Evolutionary conservation across 2,888 invertebrate genomes (phyloP), one percentile per base, ranked within the genome.

Genomic region (Machimus atricapillus): DNA sequence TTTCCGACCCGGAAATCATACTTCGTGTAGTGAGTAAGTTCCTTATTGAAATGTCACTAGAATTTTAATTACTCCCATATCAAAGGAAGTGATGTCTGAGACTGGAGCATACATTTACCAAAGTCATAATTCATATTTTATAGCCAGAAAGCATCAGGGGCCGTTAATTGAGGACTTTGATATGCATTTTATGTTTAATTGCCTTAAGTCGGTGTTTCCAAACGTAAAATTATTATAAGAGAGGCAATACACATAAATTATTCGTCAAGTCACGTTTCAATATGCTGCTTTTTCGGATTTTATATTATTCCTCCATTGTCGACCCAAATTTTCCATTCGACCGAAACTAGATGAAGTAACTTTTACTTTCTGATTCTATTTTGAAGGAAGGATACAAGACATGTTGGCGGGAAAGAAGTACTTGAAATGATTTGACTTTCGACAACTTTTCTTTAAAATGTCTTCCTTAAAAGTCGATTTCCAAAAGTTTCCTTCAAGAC

Each of bases 1-100:
- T 98, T 81, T 96, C 96, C 89, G 98, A 98, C 92, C 97, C 98
- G 9, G 97, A 97, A 91, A 96, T 98, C 90, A 95, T 97, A 89
- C 94, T 96, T 91, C 95, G 97, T 92, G 96, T 98, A 92, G 97
- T 98, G 93, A 96, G 98, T 98, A 95, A 97, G 98, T 97, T 93
- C 37, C 27, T 76, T 40, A 76, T 37, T 37, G 76, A 76, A 86
- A 83, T 52, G 12, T 12, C 9, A 27, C 23, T 66, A 27, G 66
- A 66, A 66, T 66, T 66, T 66, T 66, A 66, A 66, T 66, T 23
- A 23, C 66, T 27, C 27, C 1, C 23, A 23, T 23, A 66, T 66
- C 23, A 23, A 66, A 12, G 66, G 23, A 66, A 66, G 12, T 27
- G 2, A 19, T 66, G 3, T 66, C 19, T n/a, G n/a, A 1, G 1